Evolutionary conservation across 1,140 invertebrate genomes (phyloP), one percentile per base, ranked within the genome.

Genomic region (Lordiphosa collinella): DNA sequence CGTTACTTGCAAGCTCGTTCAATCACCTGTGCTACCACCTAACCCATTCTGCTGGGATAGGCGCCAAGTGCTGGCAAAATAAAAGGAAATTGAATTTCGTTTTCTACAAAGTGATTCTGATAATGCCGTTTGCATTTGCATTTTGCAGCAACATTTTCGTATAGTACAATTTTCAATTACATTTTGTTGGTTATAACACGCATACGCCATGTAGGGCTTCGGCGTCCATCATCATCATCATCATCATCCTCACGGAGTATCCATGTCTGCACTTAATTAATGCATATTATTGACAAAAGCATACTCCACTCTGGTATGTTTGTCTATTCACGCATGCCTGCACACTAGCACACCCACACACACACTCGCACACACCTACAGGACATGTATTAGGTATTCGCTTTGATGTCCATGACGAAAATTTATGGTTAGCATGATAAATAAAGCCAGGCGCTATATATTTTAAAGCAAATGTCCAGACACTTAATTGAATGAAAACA

Each of bases 221-320:
- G 13, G 12, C 9, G 13, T 29, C 14, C 62, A 29, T 25, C 13
- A n/a, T 54, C 29, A 9, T 14, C 62, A 29, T 25, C 13, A n/a
- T 54, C 29, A 9, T 14, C 35, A 13, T 37, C 48, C 36, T 44
- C 32, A 53, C 25, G 29, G 38, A 38, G 64, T 55, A 66, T 58
- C 41, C 67, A 62, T 70, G 76, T 76, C 76, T 80, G 76, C 78
- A 82, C 76, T 80, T 80, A 80, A 80, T 80, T 80, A 80, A 80
- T 82, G 75, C 76, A 82, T 82, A 82, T 80, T 80, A 80, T 80
- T 80, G 76, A 80, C 76, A 82, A 82, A 84, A 80, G 76, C 76
- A 64, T 70, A 53, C 55, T 48, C 56, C 47, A 18, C 8, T 35
- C 51, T 35, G 51, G 36, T 61, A 59, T 80, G 76, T 80, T 82